Percentiles rank a stretch among this genome's conserved stretches.
phyloP scores from a whole-genome alignment of 2,797 vertebrate species.

The Pseudochirops corinnae region DNA sequence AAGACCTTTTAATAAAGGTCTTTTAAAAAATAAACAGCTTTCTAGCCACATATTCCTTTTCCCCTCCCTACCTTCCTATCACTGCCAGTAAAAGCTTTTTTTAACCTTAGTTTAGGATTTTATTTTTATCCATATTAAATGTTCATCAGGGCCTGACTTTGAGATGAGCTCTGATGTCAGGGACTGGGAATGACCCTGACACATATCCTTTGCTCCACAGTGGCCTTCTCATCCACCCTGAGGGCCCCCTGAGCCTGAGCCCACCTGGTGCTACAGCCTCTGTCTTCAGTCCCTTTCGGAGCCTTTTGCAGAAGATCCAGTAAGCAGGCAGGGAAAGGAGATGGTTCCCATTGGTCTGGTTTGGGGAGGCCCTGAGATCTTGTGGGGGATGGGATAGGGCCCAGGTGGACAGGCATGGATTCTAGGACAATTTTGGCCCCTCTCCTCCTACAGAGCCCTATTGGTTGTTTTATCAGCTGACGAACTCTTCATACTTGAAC shows the following conservation, averaged over 20 bases:
- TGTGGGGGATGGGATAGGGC: background rate
- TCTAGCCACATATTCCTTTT: background rate
- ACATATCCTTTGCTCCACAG: constrained; percentile 64
- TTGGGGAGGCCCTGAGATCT: background rate
- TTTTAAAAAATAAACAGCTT: background rate
- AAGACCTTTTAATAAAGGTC: background rate
- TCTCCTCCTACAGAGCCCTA: constrained; percentile 78
- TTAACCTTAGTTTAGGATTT: background rate
- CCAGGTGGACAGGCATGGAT: background rate
- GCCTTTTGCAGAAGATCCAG: constrained; percentile 86
- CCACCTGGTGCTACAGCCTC: constrained; percentile 83
- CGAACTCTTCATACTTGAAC: constrained; percentile 84
- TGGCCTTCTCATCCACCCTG: constrained; percentile 86
- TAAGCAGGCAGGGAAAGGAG: rapidly evolving
- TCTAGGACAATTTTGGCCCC: background rate
- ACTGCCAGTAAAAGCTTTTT: background rate
- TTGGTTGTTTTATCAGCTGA: constrained; percentile 80
- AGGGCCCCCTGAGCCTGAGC: constrained; percentile 84
- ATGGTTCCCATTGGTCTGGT: rapidly evolving
- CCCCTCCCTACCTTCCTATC: too few relatives aligned
- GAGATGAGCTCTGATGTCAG: background rate
- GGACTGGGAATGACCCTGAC: background rate
- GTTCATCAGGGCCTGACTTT: background rate
- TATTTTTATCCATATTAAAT: background rate
- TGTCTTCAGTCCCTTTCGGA: constrained; percentile 86